Evolutionary conservation across 2,888 invertebrate genomes (phyloP).

Genomic region (Congeria kusceri): DNA sequence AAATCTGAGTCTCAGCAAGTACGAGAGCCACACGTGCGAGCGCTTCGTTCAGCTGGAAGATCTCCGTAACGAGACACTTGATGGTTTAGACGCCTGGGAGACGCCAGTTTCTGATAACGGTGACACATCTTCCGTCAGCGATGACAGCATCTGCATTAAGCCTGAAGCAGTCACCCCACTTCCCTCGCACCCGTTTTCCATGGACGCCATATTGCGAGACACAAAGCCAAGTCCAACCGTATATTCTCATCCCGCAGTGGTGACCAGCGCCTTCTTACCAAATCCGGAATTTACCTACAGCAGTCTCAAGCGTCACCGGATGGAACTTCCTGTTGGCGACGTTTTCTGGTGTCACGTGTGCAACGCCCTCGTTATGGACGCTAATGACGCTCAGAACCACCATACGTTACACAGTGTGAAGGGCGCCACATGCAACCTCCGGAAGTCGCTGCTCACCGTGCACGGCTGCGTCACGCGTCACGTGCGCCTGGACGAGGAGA

Average conservation of each 20-base stretch:
- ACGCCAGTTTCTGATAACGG: background rate
- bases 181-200: conserved; percentile 47
- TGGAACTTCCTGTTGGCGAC: background rate
- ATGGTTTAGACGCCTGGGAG: background rate
- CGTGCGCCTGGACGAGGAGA: conserved; percentile 38
- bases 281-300: too few species aligned
- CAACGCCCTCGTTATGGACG: conserved; percentile 39
- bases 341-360: conserved; percentile 61
- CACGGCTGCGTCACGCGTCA: conserved; percentile 51
- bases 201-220: conserved; percentile 31
- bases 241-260: conserved; percentile 9
- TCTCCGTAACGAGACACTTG: conserved; percentile 32
- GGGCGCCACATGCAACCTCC: conserved; percentile 36
- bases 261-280: conserved; percentile 3
- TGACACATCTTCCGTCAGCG: conserved; percentile 14
- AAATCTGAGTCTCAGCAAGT: conserved; percentile 31
- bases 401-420: conserved; percentile 27
- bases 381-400: conserved; percentile 42
- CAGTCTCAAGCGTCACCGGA: too few species aligned
- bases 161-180: background rate
- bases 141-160: conserved; percentile 26
- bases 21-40: conserved; percentile 35
- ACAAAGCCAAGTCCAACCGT: background rate
- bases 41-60: conserved; percentile 43
- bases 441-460: conserved; percentile 23